Evolutionary conservation across 2,888 invertebrate genomes (phyloP).

Genomic region (Arge pagana): DNA sequence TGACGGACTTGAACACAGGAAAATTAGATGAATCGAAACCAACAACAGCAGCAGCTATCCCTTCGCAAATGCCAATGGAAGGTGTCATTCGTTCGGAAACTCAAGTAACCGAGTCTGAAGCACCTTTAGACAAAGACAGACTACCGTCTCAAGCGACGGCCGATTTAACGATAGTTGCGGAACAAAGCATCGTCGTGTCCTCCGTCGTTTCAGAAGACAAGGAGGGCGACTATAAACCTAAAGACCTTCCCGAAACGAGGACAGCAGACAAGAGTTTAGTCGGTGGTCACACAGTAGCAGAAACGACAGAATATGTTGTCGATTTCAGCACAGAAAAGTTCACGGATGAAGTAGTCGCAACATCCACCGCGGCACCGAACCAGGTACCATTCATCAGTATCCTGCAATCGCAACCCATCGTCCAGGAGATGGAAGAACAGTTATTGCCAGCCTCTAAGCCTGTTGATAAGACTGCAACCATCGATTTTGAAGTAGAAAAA

Average conservation of each 20-base stretch:
- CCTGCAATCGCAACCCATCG: conserved; percentile 60
- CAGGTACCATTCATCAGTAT: conserved; percentile 58
- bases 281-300: conserved; percentile 45
- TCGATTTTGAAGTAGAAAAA: conserved; percentile 61
- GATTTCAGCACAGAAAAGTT: conserved; percentile 50
- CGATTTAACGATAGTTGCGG: conserved; percentile 45
- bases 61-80: conserved; percentile 62
- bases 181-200: conserved; percentile 45
- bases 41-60: conserved; percentile 57
- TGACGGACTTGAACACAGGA: conserved; percentile 57
- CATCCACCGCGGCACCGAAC: conserved; percentile 45
- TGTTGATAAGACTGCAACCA: conserved; percentile 56
- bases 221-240: conserved; percentile 57
- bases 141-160: conserved; percentile 44
- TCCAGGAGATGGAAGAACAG: conserved; percentile 61
- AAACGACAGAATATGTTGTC: conserved; percentile 53
- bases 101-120: conserved; percentile 65
- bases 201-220: conserved; percentile 58
- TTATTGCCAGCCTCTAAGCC: conserved; percentile 48
- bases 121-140: conserved; percentile 52
- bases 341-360: conserved; percentile 42
- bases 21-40: conserved; percentile 40
- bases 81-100: conserved; percentile 63
- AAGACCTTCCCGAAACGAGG: conserved; percentile 51
- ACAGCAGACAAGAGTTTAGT: conserved; percentile 40